These are phyloP conservation scores for Brachyptera putata DNA, from an alignment of 2,888 invertebrate genomes.

Conservation along the genomic window DNA sequence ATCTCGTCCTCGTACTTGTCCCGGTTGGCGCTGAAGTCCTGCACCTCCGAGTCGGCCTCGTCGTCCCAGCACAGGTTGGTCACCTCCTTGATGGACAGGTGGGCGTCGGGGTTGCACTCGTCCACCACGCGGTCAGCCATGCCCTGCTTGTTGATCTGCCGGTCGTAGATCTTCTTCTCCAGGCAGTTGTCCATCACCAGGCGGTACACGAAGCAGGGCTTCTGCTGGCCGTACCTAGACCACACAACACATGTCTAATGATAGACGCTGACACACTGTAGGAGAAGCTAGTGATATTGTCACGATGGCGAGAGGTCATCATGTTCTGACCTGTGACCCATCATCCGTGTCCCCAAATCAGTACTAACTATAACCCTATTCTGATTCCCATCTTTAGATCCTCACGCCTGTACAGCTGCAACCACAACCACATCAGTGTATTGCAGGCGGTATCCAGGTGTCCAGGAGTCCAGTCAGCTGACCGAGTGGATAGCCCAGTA, in stretches of 20 bases:
- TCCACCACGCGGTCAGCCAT: conserved; percentile 98
- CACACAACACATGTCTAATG: not conserved
- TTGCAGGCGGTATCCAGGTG: no score
- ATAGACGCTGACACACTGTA: no score
- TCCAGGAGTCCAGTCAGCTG: no score
- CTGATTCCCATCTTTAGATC: no score
- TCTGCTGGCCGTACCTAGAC: conserved; percentile 83
- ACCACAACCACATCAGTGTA: no score
- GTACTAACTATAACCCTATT: no score
- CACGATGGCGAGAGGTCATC: no score
- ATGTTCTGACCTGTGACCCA: no score
- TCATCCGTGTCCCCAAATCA: no score
- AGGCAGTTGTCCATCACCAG: conserved; percentile 95
- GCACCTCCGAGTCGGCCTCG: conserved; percentile 74
- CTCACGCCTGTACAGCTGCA: no score
- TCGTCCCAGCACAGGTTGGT: conserved; percentile 88
- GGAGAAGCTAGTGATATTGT: no score
- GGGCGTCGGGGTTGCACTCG: conserved; percentile 95
- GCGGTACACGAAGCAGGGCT: conserved; percentile 92
- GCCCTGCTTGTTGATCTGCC: conserved; percentile 97
- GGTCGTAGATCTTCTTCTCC: conserved; percentile 96
- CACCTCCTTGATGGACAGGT: conserved; percentile 82
- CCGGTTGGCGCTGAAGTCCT: conserved; percentile 66
- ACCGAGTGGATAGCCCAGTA: no score
- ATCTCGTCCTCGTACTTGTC: conserved; percentile 78